Evolutionary conservation across 2,888 invertebrate genomes (phyloP).

Genomic region (Pantelozetes paolii): DNA sequence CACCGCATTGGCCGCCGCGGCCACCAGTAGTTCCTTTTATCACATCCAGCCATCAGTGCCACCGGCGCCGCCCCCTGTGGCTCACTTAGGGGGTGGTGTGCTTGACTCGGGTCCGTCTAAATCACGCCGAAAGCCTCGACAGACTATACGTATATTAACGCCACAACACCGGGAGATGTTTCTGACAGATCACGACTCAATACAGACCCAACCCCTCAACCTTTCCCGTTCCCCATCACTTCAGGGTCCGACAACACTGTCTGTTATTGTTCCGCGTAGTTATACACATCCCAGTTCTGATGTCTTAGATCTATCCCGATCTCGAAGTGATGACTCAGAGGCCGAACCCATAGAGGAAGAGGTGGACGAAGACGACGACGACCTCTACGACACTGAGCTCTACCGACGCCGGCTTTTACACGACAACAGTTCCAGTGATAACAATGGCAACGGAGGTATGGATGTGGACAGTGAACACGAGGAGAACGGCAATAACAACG

Average conservation of each 20-base stretch:
- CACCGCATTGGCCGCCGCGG: conserved; percentile 39
- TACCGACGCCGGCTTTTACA: background rate
- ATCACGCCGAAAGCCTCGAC: conserved; percentile 47
- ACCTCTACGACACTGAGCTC: conserved; percentile 30
- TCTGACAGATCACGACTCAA: conserved; percentile 45
- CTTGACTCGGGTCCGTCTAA: conserved; percentile 40
- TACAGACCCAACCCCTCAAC: conserved; percentile 49
- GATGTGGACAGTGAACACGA: conserved; percentile 29
- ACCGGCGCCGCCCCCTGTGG: conserved; percentile 37
- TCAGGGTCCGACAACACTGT: conserved; percentile 32
- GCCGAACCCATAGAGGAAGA: conserved; percentile 46
- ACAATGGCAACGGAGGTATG: conserved; percentile 36
- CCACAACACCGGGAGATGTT: conserved; percentile 47
- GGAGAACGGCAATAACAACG: conserved; percentile 23
- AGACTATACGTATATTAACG: conserved; percentile 48
- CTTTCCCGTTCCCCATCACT: conserved; percentile 46
- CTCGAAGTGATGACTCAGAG: conserved; percentile 46
- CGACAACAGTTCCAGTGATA: conserved; percentile 28
- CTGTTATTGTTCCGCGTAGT: conserved; percentile 38
- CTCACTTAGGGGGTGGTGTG: conserved; percentile 33
- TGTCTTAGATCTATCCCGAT: conserved; percentile 48
- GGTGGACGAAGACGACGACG: conserved; percentile 41
- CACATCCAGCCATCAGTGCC: conserved; percentile 34
- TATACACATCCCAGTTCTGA: conserved; percentile 42
- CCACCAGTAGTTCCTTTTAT: conserved; percentile 41